Evolutionary conservation across 2,888 invertebrate species (phyloP).

Genomic region (Morinoia aosen): DNA sequence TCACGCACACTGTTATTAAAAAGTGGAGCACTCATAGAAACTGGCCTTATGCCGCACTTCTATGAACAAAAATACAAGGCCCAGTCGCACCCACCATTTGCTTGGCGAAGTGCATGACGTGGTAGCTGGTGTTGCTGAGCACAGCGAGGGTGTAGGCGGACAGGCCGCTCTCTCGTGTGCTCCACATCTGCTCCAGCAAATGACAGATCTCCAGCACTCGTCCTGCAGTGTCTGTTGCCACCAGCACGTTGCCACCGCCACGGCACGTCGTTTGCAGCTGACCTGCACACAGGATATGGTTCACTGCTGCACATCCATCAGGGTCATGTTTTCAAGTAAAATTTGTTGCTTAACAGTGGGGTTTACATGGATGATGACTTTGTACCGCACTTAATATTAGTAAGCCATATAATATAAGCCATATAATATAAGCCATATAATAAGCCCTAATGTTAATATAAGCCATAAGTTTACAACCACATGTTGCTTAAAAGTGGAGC

Average conservation of each 20-base stretch:
- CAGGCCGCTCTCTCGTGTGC: slow-evolving; percentile 94
- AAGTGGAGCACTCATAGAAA: too few relatives aligned
- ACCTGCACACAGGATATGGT: slow-evolving; percentile 40
- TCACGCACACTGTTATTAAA: too few relatives aligned
- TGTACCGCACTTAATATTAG: too few relatives aligned
- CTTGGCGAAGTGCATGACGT: slow-evolving; percentile 98
- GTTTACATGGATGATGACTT: too few relatives aligned
- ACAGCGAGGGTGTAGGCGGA: slow-evolving; percentile 94
- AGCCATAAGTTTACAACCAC: too few relatives aligned
- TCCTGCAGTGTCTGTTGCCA: slow-evolving; percentile 97
- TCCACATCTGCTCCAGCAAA: slow-evolving; percentile 95
- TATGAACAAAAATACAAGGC: neutral
- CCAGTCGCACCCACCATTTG: slow-evolving; percentile 61
- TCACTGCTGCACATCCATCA: neutral
- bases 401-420: too few relatives aligned
- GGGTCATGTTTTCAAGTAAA: neutral
- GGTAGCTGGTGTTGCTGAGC: slow-evolving; percentile 96
- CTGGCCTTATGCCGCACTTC: too few relatives aligned
- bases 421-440: too few relatives aligned
- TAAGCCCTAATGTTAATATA: too few relatives aligned
- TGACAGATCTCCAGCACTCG: slow-evolving; percentile 95
- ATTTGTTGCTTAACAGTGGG: too few relatives aligned
- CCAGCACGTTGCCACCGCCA: slow-evolving; percentile 93
- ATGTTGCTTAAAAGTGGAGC: too few relatives aligned
- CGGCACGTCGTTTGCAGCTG: slow-evolving; percentile 81